Percentiles rank a stretch among this genome's conserved stretches.
Evolutionary conservation across 2,888 invertebrate genomes (phyloP).

Genomic region (Anthoptus insignis): DNA sequence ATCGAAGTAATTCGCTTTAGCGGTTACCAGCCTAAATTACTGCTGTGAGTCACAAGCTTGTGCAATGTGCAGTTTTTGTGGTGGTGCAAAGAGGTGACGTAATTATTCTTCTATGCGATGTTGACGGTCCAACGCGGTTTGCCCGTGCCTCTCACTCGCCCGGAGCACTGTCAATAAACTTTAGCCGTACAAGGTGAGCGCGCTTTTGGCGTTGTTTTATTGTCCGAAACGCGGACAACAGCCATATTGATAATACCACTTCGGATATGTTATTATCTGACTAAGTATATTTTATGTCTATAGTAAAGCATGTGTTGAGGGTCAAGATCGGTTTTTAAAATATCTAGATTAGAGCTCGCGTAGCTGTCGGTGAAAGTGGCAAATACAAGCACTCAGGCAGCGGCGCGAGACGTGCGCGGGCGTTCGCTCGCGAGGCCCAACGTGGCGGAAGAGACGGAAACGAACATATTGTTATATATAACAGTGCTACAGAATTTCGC

Average conservation of each 20-base stretch:
- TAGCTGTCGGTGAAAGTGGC: constrained; percentile 82
- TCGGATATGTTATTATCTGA: constrained; percentile 9
- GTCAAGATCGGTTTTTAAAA: constrained; percentile 70
- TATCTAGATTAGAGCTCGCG: constrained; percentile 66
- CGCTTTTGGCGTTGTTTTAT: constrained; percentile 66
- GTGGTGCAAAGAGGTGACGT: constrained; percentile 71
- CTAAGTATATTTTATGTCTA: constrained; percentile 53
- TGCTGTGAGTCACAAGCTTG: constrained; percentile 62
- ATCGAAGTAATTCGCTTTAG: constrained; percentile 1
- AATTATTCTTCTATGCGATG: constrained; percentile 64
- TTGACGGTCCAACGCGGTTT: constrained; percentile 63
- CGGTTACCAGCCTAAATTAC: constrained; percentile 4
- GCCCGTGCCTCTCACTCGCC: constrained; percentile 61
- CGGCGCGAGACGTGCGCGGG: constrained; percentile 79
- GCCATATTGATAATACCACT: constrained; percentile 26
- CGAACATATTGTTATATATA: constrained; percentile 54
- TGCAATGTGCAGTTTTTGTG: constrained; percentile 69
- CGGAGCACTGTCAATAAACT: constrained; percentile 84
- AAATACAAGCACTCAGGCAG: constrained; percentile 78
- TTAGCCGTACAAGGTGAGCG: constrained; percentile 77
- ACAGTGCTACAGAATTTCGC: constrained; percentile 27
- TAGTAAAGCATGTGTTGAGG: constrained; percentile 47
- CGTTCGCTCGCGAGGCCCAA: constrained; percentile 67
- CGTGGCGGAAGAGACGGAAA: constrained; percentile 81
- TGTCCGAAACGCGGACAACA: constrained; percentile 46